phyloP scores from a whole-genome alignment of 2,888 invertebrate species.

The Athalia cordata region DNA sequence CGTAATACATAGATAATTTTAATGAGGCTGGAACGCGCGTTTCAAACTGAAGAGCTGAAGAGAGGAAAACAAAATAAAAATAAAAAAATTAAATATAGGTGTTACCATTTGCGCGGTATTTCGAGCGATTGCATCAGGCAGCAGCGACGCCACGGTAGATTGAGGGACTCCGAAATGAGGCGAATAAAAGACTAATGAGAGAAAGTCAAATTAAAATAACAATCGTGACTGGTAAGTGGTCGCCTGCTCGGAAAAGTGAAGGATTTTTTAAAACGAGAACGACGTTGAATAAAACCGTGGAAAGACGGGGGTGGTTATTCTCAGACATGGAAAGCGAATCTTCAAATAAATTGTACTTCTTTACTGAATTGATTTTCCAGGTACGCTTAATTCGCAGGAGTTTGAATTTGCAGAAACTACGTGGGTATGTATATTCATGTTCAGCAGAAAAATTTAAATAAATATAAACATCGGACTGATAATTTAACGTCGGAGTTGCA shows the following conservation, averaged over 20 bases:
- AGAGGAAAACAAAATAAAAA: not conserved
- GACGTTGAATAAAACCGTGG: slow-evolving; percentile 4
- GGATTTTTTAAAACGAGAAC: slow-evolving; percentile 33
- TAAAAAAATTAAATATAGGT: not conserved
- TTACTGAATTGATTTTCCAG: slow-evolving; percentile 37
- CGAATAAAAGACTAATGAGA: slow-evolving; percentile 61
- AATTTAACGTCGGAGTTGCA: too few species aligned
- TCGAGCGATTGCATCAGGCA: slow-evolving; percentile 12
- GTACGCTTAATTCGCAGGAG: slow-evolving; percentile 26
- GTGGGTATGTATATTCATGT: not conserved
- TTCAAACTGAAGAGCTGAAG: slow-evolving; percentile 37
- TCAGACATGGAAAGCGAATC: slow-evolving; percentile 1
- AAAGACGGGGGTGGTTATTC: slow-evolving; percentile 6
- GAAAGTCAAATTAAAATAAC: slow-evolving; percentile 60
- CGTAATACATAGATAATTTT: slow-evolving; percentile 61
- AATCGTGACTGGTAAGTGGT: slow-evolving; percentile 48
- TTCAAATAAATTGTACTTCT: slow-evolving; percentile 37
- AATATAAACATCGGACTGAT: too few species aligned
- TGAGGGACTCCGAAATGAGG: slow-evolving; percentile 46
- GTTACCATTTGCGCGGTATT: slow-evolving; percentile 18
- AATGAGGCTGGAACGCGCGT: slow-evolving; percentile 62
- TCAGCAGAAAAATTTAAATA: too few species aligned
- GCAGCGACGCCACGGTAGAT: not conserved
- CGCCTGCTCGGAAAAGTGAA: slow-evolving; percentile 33
- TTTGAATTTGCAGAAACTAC: not conserved